These are phyloP conservation scores for Xylocampa areola DNA, from an alignment of 2,888 invertebrate genomes.

Conservation along the genomic window DNA sequence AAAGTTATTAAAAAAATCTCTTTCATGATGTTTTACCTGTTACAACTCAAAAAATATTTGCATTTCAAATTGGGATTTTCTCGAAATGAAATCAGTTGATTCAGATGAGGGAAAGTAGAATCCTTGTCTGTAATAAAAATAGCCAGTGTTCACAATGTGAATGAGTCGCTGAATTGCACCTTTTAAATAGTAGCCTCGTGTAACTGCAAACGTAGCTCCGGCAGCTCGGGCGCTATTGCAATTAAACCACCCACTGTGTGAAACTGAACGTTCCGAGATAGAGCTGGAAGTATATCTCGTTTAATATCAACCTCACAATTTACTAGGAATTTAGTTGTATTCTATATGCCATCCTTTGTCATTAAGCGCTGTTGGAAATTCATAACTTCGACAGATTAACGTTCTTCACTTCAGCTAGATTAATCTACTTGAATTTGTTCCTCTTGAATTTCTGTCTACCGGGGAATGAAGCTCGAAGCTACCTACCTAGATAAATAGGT, in stretches of 20 bases:
- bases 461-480: conserved; percentile 12
- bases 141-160: conserved; percentile 16
- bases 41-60: not conserved
- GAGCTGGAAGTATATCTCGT: conserved; percentile 7
- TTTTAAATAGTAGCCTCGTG: conserved; percentile 19
- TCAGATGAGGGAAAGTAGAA: not conserved
- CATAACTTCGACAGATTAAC: not conserved
- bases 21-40: no score
- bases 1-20: no score
- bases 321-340: conserved; percentile 7
- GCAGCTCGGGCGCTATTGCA: conserved; percentile 17
- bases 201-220: conserved; percentile 6
- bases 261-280: conserved; percentile 15
- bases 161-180: conserved; percentile 8
- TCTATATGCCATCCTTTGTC: no score
- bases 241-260: conserved; percentile 16
- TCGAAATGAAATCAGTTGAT: not conserved
- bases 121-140: not conserved
- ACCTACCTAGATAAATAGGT: conserved; percentile 39
- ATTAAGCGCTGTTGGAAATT: not conserved
- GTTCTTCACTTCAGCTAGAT: not conserved
- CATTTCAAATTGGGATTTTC: not conserved
- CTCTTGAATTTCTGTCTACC: not conserved
- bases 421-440: not conserved
- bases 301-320: not conserved